phyloP scores from a whole-genome alignment of 1,140 invertebrate genomes.

The Cepaea nemoralis region DNA sequence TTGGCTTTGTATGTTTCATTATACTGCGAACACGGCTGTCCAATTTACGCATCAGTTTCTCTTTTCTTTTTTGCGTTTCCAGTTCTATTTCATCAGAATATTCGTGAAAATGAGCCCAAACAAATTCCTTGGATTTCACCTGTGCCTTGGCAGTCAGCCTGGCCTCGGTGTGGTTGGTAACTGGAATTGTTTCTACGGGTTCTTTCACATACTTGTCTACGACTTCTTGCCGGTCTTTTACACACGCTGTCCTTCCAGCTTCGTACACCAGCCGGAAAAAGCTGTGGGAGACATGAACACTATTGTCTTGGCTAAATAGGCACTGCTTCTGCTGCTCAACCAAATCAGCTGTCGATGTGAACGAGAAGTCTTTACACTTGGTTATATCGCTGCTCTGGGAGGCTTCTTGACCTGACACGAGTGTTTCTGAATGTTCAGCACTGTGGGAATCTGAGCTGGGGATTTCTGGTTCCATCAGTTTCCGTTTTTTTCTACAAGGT shows the following conservation, averaged over 20 bases:
- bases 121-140: slow-evolving; percentile 42
- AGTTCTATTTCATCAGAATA: slow-evolving; percentile 18
- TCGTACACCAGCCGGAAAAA: slow-evolving; percentile 39
- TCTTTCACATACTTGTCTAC: slow-evolving; percentile 22
- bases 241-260: slow-evolving; percentile 28
- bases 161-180: slow-evolving; percentile 16
- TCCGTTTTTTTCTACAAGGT: too few species aligned
- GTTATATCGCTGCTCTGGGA: not conserved
- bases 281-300: slow-evolving; percentile 35
- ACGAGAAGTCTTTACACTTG: slow-evolving; percentile 4
- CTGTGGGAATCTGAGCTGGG: too few species aligned
- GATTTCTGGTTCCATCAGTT: too few species aligned
- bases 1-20: slow-evolving; percentile 43
- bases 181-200: slow-evolving; percentile 13
- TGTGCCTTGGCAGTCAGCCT: slow-evolving; percentile 5
- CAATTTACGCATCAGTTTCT: slow-evolving; percentile 51
- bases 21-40: slow-evolving; percentile 54
- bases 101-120: slow-evolving; percentile 42
- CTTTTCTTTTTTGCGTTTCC: not conserved
- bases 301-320: slow-evolving; percentile 34
- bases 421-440: not conserved
- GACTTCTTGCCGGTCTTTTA: slow-evolving; percentile 31
- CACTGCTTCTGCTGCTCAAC: slow-evolving; percentile 16
- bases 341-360: slow-evolving; percentile 1
- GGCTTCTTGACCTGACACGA: not conserved